Conservation (phyloP, 92 coral and sea anemone species). For the Epizoanthus rinbou region DNA sequence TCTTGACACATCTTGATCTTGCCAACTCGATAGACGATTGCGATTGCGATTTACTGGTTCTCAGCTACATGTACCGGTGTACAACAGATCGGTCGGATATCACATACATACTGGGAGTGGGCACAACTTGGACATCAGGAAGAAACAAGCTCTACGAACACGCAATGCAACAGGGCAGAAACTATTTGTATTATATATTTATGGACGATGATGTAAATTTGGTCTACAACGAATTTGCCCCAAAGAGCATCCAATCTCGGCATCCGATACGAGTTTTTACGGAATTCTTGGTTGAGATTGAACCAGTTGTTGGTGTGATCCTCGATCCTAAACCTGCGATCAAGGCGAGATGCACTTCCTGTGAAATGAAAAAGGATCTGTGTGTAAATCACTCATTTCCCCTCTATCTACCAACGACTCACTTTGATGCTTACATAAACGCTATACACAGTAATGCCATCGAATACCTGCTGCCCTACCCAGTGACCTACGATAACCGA, state of each 20-base stretch:
- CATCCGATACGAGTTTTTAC: slow-evolving; percentile 60
- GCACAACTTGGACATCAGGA: slow-evolving; percentile 48
- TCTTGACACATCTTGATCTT: slow-evolving; percentile 19
- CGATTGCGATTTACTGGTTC: slow-evolving; percentile 61
- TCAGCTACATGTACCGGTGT: slow-evolving; percentile 53
- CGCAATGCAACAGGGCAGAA: slow-evolving; percentile 17
- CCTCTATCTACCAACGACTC: slow-evolving; percentile 17
- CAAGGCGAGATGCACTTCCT: slow-evolving; percentile 11
- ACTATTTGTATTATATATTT: slow-evolving; percentile 48
- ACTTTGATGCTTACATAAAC: slow-evolving; percentile 37
- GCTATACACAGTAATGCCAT: slow-evolving; percentile 41
- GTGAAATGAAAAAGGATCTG: background rate
- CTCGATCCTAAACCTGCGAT: background rate
- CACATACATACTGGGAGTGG: slow-evolving; percentile 39
- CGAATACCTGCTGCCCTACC: slow-evolving; percentile 34
- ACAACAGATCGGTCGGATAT: slow-evolving; percentile 29
- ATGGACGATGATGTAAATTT: slow-evolving; percentile 43
- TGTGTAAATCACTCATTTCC: background rate
- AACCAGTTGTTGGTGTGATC: slow-evolving; percentile 66
- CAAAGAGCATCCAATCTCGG: background rate
- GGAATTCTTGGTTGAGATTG: slow-evolving; percentile 47
- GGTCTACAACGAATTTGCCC: slow-evolving; percentile 22
- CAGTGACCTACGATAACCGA: slow-evolving; percentile 4
- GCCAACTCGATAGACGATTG: slow-evolving; percentile 54
- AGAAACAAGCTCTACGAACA: slow-evolving; percentile 40